phyloP scores from a whole-genome alignment of 1,140 invertebrate species.

The Leptopilina clavipes region DNA sequence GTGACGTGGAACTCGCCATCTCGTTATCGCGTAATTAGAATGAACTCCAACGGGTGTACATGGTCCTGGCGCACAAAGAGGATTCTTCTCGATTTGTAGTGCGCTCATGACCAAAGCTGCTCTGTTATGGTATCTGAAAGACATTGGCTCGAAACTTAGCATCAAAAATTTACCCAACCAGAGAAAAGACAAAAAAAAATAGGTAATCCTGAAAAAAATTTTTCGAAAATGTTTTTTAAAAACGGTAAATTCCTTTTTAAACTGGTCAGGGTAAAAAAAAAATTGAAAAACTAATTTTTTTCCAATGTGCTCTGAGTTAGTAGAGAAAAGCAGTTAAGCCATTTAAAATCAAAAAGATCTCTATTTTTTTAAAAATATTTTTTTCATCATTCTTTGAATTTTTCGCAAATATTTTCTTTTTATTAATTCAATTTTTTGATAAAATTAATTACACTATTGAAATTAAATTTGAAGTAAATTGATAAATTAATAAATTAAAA shows the following conservation, averaged over 20 bases:
- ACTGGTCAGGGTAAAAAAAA: neutral
- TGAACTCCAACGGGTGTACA: conserved; percentile 74
- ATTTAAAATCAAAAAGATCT: conserved; percentile 12
- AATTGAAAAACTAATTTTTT: neutral
- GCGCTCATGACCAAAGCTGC: conserved; percentile 95
- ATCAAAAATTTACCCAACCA: too few species aligned
- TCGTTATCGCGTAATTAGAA: conserved; percentile 70
- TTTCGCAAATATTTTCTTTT: too few species aligned
- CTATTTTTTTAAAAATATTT: neutral
- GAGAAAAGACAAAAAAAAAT: too few species aligned
- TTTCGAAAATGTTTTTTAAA: too few species aligned
- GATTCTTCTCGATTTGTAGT: conserved; percentile 93
- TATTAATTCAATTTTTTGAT: too few species aligned
- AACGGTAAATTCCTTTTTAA: too few species aligned
- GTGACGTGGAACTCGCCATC: conserved; percentile 75
- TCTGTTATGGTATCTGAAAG: conserved; percentile 89
- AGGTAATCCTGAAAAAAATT: too few species aligned
- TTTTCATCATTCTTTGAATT: neutral
- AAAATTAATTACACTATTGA: neutral
- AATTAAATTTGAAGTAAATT: too few species aligned
- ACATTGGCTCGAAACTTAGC: conserved; percentile 70
- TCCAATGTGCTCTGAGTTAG: conserved; percentile 10
- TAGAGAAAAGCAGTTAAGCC: conserved; percentile 33
- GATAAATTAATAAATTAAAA: too few species aligned
- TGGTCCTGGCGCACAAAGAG: conserved; percentile 89